Evolutionary conservation across 2,113 vertebrate genomes (phyloP), one percentile per base, ranked within the genome.

Genomic region (Colius striatus): DNA sequence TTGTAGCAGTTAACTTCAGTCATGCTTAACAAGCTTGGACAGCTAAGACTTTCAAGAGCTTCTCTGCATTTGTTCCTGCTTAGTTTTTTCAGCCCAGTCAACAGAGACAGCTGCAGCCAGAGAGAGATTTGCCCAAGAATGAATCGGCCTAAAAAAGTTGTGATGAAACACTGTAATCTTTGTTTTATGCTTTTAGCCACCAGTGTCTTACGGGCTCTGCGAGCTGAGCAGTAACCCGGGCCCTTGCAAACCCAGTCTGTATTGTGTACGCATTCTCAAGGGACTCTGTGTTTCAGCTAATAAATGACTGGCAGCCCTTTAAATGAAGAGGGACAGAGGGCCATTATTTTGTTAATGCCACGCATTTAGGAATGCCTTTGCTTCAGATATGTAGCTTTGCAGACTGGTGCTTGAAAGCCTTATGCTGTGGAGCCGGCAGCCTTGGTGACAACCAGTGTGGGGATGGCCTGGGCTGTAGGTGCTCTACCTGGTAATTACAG

Each of bases 161-260:
- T 48, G 66, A 94, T 84, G 57, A 66, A 96, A 92, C 94, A 92
- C 76, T 87, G 71, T 91, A 84, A 60, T n/a, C 70, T 89, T 96
- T 96, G 80, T 96, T 94, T 84, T 41, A 8, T 66, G 8, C 47
- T 75, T 94, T 70, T 47, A 94, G 50, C 36, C 75, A 32, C 16
- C 57, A 71, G 75, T 86, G 67, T 74, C 75, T 89, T 63, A 62
- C 91, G 55, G 68, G 58, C 66, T 84, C 60, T 78, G 65, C 29
- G 68, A 12, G 71, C 75, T 55, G 81, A 92, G 77, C 84, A 92
- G 67, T 36, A 38, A 61, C 87, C 55, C 34, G 3, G 36, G 73
- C 74, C 51, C 68, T 90, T 54, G 43, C 89, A 79, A 57, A 34
- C 54, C 0, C 0, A 4, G 16, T 29, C 82, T 89, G 61, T 60